Conservation (phyloP, 2,888 invertebrate species). For the Melinaea marsaeus region DNA sequence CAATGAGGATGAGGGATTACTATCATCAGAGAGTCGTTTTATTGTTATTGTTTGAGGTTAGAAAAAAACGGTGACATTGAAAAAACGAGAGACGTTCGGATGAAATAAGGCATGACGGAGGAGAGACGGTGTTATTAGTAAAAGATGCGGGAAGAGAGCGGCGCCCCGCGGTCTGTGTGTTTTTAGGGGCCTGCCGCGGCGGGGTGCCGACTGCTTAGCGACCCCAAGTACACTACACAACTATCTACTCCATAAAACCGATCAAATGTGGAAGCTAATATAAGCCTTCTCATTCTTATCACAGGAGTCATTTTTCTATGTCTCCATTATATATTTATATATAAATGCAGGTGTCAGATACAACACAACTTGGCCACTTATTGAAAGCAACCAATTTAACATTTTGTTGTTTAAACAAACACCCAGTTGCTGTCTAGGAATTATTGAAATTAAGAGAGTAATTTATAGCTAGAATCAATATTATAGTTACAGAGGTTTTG, state of each 20-base stretch:
- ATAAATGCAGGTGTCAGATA: slow-evolving; percentile 14
- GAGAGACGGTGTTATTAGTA: slow-evolving; percentile 73
- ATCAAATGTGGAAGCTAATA: slow-evolving; percentile 10
- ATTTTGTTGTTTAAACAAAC: slow-evolving; percentile 71
- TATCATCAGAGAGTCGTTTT: slow-evolving; percentile 74
- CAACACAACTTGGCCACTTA: slow-evolving; percentile 55
- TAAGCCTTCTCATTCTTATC: slow-evolving; percentile 8
- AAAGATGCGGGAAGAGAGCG: slow-evolving; percentile 45
- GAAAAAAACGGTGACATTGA: slow-evolving; percentile 61
- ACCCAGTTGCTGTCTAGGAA: slow-evolving; percentile 46
- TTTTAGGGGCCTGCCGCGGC: slow-evolving; percentile 61
- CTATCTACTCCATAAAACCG: slow-evolving; percentile 17
- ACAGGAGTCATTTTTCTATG: slow-evolving; percentile 19
- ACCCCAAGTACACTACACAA: slow-evolving; percentile 30
- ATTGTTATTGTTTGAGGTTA: slow-evolving; percentile 68
- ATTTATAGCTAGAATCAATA: slow-evolving; percentile 39
- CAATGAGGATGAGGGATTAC: slow-evolving; percentile 77
- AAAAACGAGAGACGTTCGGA: slow-evolving; percentile 68
- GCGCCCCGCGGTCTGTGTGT: slow-evolving; percentile 74
- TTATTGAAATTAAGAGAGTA: slow-evolving; percentile 53
- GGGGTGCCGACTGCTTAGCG: slow-evolving; percentile 58
- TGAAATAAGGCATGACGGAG: slow-evolving; percentile 73
- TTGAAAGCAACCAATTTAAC: slow-evolving; percentile 71
- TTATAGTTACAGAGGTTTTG: slow-evolving; percentile 17
- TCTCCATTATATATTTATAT: slow-evolving; percentile 2